Evolutionary conservation across 1,140 invertebrate species (phyloP), one percentile per base, ranked within the genome.

Genomic region (Papilio helenus): DNA sequence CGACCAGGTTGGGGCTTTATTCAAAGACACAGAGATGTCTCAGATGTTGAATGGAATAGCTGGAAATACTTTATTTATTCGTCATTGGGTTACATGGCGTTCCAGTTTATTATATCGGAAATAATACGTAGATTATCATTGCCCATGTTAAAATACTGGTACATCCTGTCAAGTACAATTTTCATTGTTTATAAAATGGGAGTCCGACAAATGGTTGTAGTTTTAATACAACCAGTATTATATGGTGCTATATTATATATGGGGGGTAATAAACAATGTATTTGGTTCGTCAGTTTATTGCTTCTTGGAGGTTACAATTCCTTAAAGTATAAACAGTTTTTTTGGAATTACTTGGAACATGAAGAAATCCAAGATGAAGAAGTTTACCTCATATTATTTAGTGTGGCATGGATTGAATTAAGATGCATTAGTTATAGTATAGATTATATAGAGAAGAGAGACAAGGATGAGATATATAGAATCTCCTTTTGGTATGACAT

Each of bases 1-100:
- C 80, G 82, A 80, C 84, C 84, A 55, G 94, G 94, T 14, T 95
- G 94, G 94, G 77, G 79, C 42, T 81, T 92, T 65, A 78, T 92
- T 58, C 82, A 81, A 44, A 90, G 92, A 84, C 80, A 82, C 18
- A 93, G 88, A 89, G 94, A 95, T 89, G 86, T 89, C 8, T 94
- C 94, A 78, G 94, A 95, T 89, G 86, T 92, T 82, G 94, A 95
- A 87, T 95, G 94, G 94, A 93, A 79, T 61, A 89, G 88, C 73
- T 95, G 92, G 93, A 95, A 94, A 88, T 90, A 85, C 84, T 93
- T 91, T 81, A 83, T 92, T 79, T 80, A 91, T 49, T 88, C 78
- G 29, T 90, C 92, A 12, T 91, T 88, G 86, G 83, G 82, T 82
- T 93, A 90, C 82, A 80, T 94, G 55, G 79, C 92, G 51, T 55